Conservation (phyloP, 1,140 invertebrate genomes). For the Cyclina sinensis region DNA sequence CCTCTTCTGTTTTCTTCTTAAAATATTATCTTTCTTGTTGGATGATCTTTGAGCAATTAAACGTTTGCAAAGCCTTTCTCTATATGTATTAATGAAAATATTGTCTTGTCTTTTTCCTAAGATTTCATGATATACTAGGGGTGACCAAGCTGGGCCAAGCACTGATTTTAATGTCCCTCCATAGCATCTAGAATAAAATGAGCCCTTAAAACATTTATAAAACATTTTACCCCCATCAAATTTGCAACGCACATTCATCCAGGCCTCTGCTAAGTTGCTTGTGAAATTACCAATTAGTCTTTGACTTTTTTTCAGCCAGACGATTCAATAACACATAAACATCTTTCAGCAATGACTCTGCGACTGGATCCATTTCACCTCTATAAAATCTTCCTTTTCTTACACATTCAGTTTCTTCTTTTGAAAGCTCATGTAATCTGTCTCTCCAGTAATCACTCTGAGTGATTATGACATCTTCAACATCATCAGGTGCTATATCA, state of each 20-base stretch:
- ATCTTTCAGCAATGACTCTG: background rate
- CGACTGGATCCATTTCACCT: background rate
- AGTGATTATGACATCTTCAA: background rate
- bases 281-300: conserved; percentile 20
- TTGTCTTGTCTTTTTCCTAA: background rate
- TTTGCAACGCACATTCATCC: conserved; percentile 13
- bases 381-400: background rate
- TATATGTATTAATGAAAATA: conserved; percentile 9
- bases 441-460: conserved; percentile 9
- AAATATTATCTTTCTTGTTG: background rate
- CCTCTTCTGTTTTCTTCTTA: conserved; percentile 14
- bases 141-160: background rate
- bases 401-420: background rate
- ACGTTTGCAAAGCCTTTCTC: background rate
- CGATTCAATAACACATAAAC: background rate
- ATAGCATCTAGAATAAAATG: conserved; percentile 32
- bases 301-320: conserved; percentile 5
- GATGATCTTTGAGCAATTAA: background rate
- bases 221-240: conserved; percentile 36
- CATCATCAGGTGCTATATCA: background rate
- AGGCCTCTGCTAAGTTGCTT: conserved; percentile 12
- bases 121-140: background rate
- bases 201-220: conserved; percentile 8
- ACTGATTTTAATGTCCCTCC: background rate
- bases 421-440: background rate